Conservation (phyloP, 2,888 invertebrate species). For the Heteropelma amictum region DNA sequence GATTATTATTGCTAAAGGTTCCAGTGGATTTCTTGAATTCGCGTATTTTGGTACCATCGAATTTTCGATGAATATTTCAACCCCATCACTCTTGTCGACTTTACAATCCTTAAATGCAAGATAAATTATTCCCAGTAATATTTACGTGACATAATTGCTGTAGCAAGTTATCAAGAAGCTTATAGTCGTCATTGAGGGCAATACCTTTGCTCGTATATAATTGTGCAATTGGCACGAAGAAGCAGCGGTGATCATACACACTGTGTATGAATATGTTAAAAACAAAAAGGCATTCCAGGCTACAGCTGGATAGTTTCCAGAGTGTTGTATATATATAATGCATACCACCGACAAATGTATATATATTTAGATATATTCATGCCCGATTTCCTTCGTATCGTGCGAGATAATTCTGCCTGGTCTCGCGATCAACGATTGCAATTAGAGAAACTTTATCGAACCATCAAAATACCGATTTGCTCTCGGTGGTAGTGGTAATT, state of each 20-base stretch:
- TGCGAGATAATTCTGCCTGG: not conserved
- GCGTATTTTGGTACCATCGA: too few species aligned
- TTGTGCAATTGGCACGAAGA: not conserved
- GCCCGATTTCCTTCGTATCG: constrained; percentile 2
- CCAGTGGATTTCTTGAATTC: too few species aligned
- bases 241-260: constrained; percentile 17
- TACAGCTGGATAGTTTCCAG: constrained; percentile 45
- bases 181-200: constrained; percentile 16
- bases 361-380: constrained; percentile 11
- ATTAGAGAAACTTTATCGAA: constrained; percentile 53
- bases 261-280: not conserved
- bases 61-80: too few species aligned
- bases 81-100: too few species aligned
- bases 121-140: too few species aligned
- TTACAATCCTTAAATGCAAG: too few species aligned
- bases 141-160: too few species aligned
- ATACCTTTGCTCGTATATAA: constrained; percentile 5
- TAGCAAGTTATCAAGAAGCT: too few species aligned
- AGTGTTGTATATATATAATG: constrained; percentile 38
- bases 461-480: constrained; percentile 34
- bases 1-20: too few species aligned
- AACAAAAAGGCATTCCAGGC: constrained; percentile 39
- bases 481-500: constrained; percentile 23
- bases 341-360: constrained; percentile 15
- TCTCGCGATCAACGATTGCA: constrained; percentile 46